These are phyloP conservation scores for Cryptotis parvus DNA, from an alignment of 2,113 vertebrate genomes.

Conservation along the genomic window DNA sequence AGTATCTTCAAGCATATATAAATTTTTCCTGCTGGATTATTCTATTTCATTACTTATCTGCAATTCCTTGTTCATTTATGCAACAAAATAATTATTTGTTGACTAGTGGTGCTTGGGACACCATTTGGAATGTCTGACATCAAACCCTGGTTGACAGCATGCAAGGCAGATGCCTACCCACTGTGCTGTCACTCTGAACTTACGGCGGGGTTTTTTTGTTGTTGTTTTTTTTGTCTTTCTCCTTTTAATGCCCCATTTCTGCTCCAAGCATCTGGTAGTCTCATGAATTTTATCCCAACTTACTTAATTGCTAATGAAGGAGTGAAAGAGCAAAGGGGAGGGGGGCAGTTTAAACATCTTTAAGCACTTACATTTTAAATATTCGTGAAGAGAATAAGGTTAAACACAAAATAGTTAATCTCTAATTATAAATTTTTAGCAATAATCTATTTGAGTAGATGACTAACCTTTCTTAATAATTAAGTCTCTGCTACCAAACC, in stretches of 20 bases:
- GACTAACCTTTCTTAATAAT: background rate
- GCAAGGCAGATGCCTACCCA: no score
- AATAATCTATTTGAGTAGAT: background rate
- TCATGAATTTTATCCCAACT: background rate
- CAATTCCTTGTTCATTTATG: background rate
- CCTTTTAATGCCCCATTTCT: background rate
- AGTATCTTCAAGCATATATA: background rate
- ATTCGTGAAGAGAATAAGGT: background rate
- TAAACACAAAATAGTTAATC: background rate
- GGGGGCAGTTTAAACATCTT: background rate
- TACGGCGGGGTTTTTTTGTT: no score
- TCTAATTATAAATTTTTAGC: constrained; percentile 10
- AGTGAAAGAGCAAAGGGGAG: no score
- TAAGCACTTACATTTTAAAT: constrained; percentile 25
- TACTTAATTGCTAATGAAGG: background rate
- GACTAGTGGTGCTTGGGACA: background rate
- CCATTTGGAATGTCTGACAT: no score
- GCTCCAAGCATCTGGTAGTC: background rate
- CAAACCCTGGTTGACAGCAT: no score
- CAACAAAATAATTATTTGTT: background rate
- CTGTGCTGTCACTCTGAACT: no score
- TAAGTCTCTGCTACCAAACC: background rate
- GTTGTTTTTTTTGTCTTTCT: background rate
- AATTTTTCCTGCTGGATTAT: background rate
- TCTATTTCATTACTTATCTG: background rate